Conservation (phyloP, 2,113 vertebrate genomes). For the Coptodon rendalli region DNA sequence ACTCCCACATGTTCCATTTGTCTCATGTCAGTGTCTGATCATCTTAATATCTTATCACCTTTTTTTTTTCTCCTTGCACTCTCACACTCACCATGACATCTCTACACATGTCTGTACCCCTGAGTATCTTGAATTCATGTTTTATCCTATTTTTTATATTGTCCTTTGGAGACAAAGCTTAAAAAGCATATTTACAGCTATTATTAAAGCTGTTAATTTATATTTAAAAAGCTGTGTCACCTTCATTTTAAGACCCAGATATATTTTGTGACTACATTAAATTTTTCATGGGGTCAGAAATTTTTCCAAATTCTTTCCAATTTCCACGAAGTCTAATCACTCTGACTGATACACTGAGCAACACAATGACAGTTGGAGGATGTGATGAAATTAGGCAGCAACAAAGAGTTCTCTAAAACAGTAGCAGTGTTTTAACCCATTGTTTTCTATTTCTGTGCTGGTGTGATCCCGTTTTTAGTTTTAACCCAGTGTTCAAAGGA, state of each 20-base stretch:
- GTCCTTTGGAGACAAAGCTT: background rate
- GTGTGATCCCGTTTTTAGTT: background rate
- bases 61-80: background rate
- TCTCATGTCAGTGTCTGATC: background rate
- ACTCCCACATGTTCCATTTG: background rate
- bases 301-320: background rate
- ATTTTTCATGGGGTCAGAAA: background rate
- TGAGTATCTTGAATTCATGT: background rate
- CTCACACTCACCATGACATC: background rate
- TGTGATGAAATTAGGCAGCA: background rate
- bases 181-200: background rate
- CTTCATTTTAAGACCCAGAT: background rate
- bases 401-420: background rate
- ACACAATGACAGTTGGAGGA: background rate
- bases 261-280: background rate
- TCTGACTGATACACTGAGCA: background rate
- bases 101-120: background rate
- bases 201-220: background rate
- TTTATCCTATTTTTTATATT: background rate
- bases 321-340: fast-evolving
- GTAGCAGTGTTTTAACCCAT: background rate
- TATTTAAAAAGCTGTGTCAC: fast-evolving
- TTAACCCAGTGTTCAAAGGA: background rate
- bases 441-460: fast-evolving
- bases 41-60: background rate